Conservation (phyloP, 2,113 vertebrate species). For the Tenebrosternarchus preto region DNA sequence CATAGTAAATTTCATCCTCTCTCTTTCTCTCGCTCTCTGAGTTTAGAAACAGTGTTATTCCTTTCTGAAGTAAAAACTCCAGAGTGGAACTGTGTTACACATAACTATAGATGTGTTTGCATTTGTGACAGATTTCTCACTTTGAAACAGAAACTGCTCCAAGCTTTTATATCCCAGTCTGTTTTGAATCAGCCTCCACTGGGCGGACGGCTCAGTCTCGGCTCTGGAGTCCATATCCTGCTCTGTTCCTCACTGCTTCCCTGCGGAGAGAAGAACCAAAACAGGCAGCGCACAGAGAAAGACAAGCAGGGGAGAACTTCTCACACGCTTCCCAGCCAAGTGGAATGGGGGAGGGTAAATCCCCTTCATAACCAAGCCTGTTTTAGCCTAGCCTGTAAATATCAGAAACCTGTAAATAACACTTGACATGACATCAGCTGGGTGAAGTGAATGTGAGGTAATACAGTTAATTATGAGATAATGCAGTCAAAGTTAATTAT, state of each 20-base stretch:
- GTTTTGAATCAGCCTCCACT: neutral
- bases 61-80: neutral
- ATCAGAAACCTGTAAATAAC: too few relatives aligned
- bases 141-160: slow-evolving; percentile 17
- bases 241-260: slow-evolving; percentile 2
- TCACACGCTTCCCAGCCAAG: neutral
- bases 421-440: neutral
- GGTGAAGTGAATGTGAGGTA: too few relatives aligned
- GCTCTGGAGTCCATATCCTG: neutral
- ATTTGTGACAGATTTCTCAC: neutral
- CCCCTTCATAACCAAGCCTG: neutral
- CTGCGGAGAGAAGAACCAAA: slow-evolving; percentile 27
- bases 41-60: neutral
- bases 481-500: too few relatives aligned
- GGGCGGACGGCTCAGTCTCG: neutral
- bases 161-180: neutral
- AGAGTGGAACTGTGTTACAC: slow-evolving; percentile 44
- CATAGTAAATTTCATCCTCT: slow-evolving; percentile 59
- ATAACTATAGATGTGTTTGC: slow-evolving; percentile 45
- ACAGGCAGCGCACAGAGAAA: neutral
- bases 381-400: too few relatives aligned
- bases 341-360: neutral
- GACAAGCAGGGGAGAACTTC: neutral
- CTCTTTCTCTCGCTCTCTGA: slow-evolving; percentile 8
- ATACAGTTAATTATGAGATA: too few relatives aligned